These are phyloP conservation scores for Amyelois transitella DNA, from an alignment of 1,140 invertebrate species.

Conservation along the genomic window DNA sequence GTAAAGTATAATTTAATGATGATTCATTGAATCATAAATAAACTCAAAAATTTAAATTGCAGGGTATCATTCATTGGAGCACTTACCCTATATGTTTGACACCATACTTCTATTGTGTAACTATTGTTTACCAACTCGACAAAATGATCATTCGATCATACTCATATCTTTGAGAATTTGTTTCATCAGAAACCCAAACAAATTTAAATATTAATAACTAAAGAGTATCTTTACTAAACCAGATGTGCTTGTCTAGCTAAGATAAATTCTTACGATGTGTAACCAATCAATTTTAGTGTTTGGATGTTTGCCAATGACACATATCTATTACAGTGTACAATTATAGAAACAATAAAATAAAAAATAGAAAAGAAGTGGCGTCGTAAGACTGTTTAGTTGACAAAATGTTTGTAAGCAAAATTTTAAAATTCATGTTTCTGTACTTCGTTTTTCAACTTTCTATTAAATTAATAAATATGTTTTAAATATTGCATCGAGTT, in stretches of 20 bases:
- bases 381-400: not conserved
- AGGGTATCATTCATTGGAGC: no score
- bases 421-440: not conserved
- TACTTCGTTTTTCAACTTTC: not conserved
- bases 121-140: no score
- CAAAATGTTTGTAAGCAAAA: no score
- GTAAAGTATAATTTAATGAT: no score
- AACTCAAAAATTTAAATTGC: no score
- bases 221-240: not conserved
- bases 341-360: not conserved
- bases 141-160: no score
- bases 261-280: not conserved
- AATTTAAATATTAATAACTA: no score
- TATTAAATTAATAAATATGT: not conserved
- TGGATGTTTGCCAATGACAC: not conserved
- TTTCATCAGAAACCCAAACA: no score
- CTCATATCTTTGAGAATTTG: no score
- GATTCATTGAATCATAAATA: no score
- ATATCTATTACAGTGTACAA: not conserved
- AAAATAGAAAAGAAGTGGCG: not conserved
- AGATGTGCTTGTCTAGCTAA: not conserved
- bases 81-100: no score
- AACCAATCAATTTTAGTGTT: not conserved
- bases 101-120: no score
- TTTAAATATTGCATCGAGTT: not conserved